phyloP scores from a whole-genome alignment of 1,140 invertebrate species.

The Papilio polytes region DNA sequence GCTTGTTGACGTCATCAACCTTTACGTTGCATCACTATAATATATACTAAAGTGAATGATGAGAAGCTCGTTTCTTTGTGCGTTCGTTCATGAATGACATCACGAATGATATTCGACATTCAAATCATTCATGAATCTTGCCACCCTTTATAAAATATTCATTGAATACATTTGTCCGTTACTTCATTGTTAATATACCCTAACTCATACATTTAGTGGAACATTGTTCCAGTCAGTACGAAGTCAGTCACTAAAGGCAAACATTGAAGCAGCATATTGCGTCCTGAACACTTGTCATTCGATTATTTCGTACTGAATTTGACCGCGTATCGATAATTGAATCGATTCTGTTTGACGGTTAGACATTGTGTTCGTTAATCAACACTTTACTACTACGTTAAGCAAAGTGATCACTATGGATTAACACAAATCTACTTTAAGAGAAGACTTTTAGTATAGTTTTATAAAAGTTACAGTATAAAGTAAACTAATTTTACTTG shows the following conservation, averaged over 20 bases:
- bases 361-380: slow-evolving; percentile 11
- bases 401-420: background rate
- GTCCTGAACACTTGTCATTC: slow-evolving; percentile 26
- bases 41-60: too few species aligned
- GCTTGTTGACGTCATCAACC: background rate
- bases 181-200: background rate
- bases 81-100: too few species aligned
- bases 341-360: slow-evolving; percentile 21
- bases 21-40: background rate
- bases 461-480: background rate
- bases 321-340: slow-evolving; percentile 28
- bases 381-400: background rate
- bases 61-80: too few species aligned
- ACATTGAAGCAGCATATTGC: slow-evolving; percentile 36
- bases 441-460: too few species aligned
- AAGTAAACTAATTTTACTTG: background rate
- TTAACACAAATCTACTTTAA: too few species aligned
- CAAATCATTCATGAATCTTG: too few species aligned
- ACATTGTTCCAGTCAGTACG: background rate
- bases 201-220: background rate
- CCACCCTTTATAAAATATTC: too few species aligned
- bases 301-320: slow-evolving; percentile 34
- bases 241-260: slow-evolving; percentile 29
- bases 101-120: too few species aligned
- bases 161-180: too few species aligned